Evolutionary conservation across 2,113 vertebrate genomes (phyloP).

Genomic region (Trinectes maculatus): DNA sequence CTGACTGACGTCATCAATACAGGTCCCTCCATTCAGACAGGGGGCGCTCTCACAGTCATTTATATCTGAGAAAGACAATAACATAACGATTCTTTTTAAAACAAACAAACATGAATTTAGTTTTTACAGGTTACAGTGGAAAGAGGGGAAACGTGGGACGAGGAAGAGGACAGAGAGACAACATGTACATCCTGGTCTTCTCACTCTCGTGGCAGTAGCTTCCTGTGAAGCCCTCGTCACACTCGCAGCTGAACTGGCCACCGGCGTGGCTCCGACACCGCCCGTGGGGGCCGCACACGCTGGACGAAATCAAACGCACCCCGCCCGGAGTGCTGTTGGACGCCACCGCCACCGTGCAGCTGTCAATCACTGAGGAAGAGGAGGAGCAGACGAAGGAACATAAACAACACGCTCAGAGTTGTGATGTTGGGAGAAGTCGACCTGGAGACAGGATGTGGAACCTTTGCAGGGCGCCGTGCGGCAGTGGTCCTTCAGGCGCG

Average conservation of each 20-base stretch:
- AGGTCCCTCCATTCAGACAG: conserved; percentile 90
- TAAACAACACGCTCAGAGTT: too few species aligned
- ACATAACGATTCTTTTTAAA: too few species aligned
- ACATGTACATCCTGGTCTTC: conserved; percentile 21
- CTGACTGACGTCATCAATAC: conserved; percentile 89
- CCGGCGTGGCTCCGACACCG: conserved; percentile 90
- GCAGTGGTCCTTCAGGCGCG: conserved; percentile 91
- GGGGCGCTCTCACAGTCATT: conserved; percentile 93
- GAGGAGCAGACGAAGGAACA: background rate
- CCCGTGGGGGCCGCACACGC: conserved; percentile 91
- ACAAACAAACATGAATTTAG: too few species aligned
- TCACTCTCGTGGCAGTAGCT: conserved; percentile 97
- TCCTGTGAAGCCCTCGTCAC: conserved; percentile 91
- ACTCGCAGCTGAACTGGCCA: conserved; percentile 94
- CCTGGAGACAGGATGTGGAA: too few species aligned
- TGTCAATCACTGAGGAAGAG: conserved; percentile 90
- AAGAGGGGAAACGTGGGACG: too few species aligned
- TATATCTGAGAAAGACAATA: conserved; percentile 82
- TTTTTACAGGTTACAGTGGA: too few species aligned
- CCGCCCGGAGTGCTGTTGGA: conserved; percentile 90
- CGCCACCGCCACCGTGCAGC: conserved; percentile 91
- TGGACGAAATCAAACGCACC: conserved; percentile 91
- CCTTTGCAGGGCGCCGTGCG: conserved; percentile 90
- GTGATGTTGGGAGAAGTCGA: too few species aligned
- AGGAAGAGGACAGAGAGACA: too few species aligned